These are phyloP conservation scores for Octodonta nipae DNA, from an alignment of 2,888 invertebrate species.

Conservation along the genomic window DNA sequence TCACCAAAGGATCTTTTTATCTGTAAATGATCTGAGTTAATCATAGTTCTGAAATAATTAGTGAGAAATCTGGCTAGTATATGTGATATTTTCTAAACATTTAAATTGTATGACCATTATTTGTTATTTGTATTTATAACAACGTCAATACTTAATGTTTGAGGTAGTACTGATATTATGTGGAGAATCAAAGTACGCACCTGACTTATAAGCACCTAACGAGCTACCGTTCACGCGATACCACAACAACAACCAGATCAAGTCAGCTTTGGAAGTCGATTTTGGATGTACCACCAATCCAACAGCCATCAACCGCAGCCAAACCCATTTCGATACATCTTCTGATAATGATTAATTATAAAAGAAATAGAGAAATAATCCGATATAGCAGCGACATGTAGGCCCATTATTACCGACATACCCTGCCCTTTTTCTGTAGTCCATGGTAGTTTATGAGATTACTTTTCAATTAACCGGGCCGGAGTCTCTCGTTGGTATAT, in stretches of 20 bases:
- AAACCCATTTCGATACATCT: constrained; percentile 19
- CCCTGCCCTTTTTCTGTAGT: constrained; percentile 4
- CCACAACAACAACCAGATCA: not conserved
- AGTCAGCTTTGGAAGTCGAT: constrained; percentile 9
- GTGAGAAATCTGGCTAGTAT: no score
- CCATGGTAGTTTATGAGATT: constrained; percentile 5
- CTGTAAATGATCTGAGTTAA: no score
- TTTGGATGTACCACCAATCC: constrained; percentile 10
- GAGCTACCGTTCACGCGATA: constrained; percentile 15
- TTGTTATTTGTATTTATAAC: no score
- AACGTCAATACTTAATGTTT: no score
- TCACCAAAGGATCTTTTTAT: no score
- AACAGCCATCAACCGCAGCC: no score
- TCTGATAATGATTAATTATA: constrained; percentile 25
- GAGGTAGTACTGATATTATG: no score
- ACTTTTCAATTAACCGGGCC: constrained; percentile 5
- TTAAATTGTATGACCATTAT: no score
- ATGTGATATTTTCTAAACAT: no score
- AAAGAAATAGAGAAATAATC: constrained; percentile 24
- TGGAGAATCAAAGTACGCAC: no score
- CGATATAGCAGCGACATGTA: constrained; percentile 18
- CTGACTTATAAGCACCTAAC: constrained; percentile 8
- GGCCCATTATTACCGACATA: constrained; percentile 7
- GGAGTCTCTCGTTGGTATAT: constrained; percentile 1
- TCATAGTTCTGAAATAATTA: no score